Evolutionary conservation across 2,888 invertebrate species (phyloP).

Genomic region (Callyntrura guangdongensis): DNA sequence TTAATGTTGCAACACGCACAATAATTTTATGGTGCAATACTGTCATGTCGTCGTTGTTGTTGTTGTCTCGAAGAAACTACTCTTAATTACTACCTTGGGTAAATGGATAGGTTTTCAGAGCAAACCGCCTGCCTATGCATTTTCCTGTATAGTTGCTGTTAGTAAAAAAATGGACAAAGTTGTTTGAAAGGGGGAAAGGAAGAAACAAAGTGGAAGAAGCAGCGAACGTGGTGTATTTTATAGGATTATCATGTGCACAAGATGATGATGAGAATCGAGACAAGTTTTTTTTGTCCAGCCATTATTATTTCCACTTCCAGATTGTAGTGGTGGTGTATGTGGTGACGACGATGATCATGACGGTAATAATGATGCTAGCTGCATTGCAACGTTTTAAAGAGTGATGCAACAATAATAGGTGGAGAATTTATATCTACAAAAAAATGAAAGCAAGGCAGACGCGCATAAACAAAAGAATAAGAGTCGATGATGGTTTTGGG

Average conservation of each 20-base stretch:
- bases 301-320: conserved; percentile 30
- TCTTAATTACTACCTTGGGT: conserved; percentile 66
- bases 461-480: not conserved
- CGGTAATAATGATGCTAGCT: too few species aligned
- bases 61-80: conserved; percentile 46
- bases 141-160: not conserved
- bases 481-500: not conserved
- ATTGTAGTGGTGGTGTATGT: conserved; percentile 30
- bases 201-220: not conserved
- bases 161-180: not conserved
- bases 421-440: not conserved
- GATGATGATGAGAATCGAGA: not conserved
- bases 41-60: conserved; percentile 20
- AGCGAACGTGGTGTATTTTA: not conserved
- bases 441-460: too few species aligned
- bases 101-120: conserved; percentile 31
- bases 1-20: not conserved
- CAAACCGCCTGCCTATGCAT: conserved; percentile 1
- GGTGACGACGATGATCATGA: too few species aligned
- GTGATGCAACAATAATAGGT: conserved; percentile 1
- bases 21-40: conserved; percentile 62
- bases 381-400: not conserved
- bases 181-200: conserved; percentile 16
- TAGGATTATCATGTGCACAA: not conserved
- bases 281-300: conserved; percentile 9